These are phyloP conservation scores for Orthosia cruda DNA, from an alignment of 2,888 invertebrate species.

Conservation along the genomic window DNA sequence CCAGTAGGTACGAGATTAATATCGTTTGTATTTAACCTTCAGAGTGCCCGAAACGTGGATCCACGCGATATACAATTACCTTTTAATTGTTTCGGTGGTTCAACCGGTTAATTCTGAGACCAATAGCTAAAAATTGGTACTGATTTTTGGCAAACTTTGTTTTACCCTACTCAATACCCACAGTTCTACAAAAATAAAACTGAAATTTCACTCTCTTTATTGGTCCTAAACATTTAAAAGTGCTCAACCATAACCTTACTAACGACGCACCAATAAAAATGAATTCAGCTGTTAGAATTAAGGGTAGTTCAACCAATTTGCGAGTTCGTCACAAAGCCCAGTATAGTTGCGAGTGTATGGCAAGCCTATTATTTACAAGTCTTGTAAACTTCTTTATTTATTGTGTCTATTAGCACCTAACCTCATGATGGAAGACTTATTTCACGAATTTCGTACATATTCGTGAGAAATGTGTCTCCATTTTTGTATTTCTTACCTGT, in stretches of 20 bases:
- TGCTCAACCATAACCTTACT: not conserved
- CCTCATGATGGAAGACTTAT: slow-evolving; percentile 15
- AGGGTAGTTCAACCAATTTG: slow-evolving; percentile 33
- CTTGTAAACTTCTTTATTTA: slow-evolving; percentile 64
- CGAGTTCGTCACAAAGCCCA: slow-evolving; percentile 32
- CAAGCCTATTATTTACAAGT: slow-evolving; percentile 42
- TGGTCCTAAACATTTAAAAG: not conserved
- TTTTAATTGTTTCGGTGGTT: too few relatives aligned
- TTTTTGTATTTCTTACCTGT: not conserved
- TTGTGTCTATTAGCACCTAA: slow-evolving; percentile 56
- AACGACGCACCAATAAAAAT: slow-evolving; percentile 7
- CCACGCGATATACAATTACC: too few relatives aligned
- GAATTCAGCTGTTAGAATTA: slow-evolving; percentile 17
- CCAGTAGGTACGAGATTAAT: too few relatives aligned
- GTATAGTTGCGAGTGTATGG: slow-evolving; percentile 28
- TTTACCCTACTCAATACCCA: too few relatives aligned
- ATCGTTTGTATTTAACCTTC: too few relatives aligned
- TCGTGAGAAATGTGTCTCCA: slow-evolving; percentile 15
- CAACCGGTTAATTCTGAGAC: too few relatives aligned
- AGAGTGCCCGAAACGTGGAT: too few relatives aligned
- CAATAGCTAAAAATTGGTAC: too few relatives aligned
- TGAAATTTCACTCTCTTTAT: not conserved
- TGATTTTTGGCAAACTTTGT: too few relatives aligned
- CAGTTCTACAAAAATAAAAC: not conserved
- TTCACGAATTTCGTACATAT: not conserved